Base-by-base conservation (phyloP, 2,113 vertebrate genomes). In the Columba janthina region DNA sequence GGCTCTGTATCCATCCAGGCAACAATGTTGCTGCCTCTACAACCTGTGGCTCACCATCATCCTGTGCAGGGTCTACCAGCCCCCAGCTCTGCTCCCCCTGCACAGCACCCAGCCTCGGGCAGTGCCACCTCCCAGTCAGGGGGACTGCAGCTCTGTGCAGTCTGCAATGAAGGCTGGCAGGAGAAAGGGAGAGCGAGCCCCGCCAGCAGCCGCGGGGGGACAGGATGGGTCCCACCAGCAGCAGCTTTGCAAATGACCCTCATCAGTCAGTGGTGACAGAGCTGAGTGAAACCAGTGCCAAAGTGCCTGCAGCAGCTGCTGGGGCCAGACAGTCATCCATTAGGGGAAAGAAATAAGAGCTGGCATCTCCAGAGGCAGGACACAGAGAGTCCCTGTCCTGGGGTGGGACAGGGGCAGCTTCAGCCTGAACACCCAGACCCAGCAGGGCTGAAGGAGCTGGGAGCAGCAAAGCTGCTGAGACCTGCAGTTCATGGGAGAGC, bases 171-270 rank as follows among this genome's bases (percentile, higher is more conserved):
- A 10, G 3, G 5, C 25, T 1, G 5, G 20, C 26, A 56, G 44
- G 5, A 85, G 25, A 38, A 74, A 60, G 25, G 60, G 40, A 62
- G 10, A 56, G 48, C 0, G 1, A 87, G 48, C 25, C 57, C 46
- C 29, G 13, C 10, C 26, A 60, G 64, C 24, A 0, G 0, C 42
- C 6, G n/a, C 2, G 1, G 29, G 11, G 24, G 21, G 48, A 66
- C 85, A 90, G 61, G 71, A 75, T 32, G 54, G 53, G 62, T 88
- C 40, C 71, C 9, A 9, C 42, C 38, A 69, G 36, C 78, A 78
- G 82, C 85, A 85, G 72, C 62, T 83, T 69, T 89, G 76, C 69
- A 96, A 95, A 94, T 61, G 64, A 87, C 93, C 76, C 89, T 95
- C 93, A 91, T 94, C 77, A 81, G 56, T 91, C 91, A 96, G 65